Percentiles rank a stretch among this genome's conserved stretches.
These are phyloP conservation scores for Platichthys stellatus DNA, from an alignment of 2,113 vertebrate genomes.

Conservation along the genomic window DNA sequence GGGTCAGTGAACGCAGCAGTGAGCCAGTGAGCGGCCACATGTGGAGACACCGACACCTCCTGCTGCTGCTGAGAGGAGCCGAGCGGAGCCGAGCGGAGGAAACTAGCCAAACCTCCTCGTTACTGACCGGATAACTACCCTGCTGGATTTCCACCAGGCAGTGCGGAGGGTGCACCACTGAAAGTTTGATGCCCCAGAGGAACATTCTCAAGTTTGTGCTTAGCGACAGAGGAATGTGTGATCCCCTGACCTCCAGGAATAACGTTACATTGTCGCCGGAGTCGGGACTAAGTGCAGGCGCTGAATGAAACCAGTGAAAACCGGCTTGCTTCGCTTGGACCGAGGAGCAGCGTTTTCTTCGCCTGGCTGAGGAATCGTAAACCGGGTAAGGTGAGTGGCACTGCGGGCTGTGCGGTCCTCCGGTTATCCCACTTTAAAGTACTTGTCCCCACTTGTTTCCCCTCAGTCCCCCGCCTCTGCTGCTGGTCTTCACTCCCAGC, in stretches of 20 bases:
- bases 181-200: slow-evolving; percentile 31
- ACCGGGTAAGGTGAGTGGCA: slow-evolving; percentile 55
- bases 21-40: slow-evolving; percentile 50
- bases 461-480: background rate
- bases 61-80: slow-evolving; percentile 2
- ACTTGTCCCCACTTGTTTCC: background rate
- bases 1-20: background rate
- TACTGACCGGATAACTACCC: background rate
- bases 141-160: background rate
- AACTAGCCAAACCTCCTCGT: background rate
- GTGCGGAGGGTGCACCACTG: background rate
- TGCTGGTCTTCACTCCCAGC: background rate
- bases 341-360: slow-evolving; percentile 15
- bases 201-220: slow-evolving; percentile 30
- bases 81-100: slow-evolving; percentile 5
- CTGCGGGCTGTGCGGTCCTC: background rate
- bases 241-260: slow-evolving; percentile 17
- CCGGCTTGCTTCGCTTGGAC: background rate
- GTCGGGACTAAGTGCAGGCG: background rate
- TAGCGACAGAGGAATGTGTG: slow-evolving; percentile 37
- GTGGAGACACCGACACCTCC: slow-evolving; percentile 44
- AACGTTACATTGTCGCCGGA: background rate
- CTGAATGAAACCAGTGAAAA: slow-evolving; percentile 2
- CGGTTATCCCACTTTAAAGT: background rate
- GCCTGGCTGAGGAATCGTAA: background rate